These are phyloP conservation scores for Margaritifera margaritifera DNA, from an alignment of 2,888 invertebrate genomes.

Conservation along the genomic window DNA sequence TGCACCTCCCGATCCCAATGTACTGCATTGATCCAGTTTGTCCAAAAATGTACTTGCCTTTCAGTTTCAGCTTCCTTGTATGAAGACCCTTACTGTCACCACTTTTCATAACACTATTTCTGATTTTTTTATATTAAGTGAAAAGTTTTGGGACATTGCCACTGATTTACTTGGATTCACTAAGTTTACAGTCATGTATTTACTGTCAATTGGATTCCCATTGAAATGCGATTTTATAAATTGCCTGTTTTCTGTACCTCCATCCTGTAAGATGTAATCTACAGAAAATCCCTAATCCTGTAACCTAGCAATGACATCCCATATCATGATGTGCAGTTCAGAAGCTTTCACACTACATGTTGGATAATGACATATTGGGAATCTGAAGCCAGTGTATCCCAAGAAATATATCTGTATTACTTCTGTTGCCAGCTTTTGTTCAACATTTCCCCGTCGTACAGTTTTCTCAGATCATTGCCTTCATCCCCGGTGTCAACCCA, in stretches of 20 bases:
- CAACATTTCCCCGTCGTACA: slow-evolving; percentile 8
- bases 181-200: no score
- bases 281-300: slow-evolving; percentile 19
- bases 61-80: no score
- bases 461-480: slow-evolving; percentile 9
- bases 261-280: slow-evolving; percentile 29
- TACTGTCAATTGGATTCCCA: background rate
- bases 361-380: slow-evolving; percentile 26
- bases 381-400: slow-evolving; percentile 31
- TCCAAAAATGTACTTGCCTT: no score
- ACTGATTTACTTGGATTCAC: no score
- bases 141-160: no score
- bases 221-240: slow-evolving; percentile 26
- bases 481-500: slow-evolving; percentile 31
- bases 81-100: no score
- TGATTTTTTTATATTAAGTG: no score
- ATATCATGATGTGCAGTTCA: slow-evolving; percentile 21
- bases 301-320: slow-evolving; percentile 17
- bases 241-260: slow-evolving; percentile 23
- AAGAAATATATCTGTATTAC: slow-evolving; percentile 26
- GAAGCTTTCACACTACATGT: slow-evolving; percentile 18
- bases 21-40: no score
- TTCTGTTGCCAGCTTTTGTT: slow-evolving; percentile 16
- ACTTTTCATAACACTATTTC: no score
- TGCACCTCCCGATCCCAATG: no score